Evolutionary conservation across 2,797 vertebrate genomes (phyloP).

Genomic region (Halcyon leucocephala): DNA sequence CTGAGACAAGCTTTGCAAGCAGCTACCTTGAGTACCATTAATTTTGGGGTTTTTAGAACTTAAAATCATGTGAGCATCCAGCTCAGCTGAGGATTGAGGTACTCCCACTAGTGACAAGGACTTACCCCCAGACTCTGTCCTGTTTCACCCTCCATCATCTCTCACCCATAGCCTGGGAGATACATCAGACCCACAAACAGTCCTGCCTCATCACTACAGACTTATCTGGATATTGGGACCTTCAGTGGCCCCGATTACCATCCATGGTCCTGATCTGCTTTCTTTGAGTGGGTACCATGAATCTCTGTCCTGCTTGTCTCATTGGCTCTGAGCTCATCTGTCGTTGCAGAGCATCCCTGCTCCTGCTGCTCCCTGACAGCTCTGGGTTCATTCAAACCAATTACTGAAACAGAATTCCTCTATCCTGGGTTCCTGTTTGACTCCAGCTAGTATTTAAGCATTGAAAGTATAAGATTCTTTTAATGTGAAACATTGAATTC

Average conservation of each 20-base stretch:
- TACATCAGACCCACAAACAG: background rate
- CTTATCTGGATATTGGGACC: accelerated
- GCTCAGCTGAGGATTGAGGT: background rate
- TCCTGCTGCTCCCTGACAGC: background rate
- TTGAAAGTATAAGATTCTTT: background rate
- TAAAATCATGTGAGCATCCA: background rate
- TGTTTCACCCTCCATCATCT: background rate
- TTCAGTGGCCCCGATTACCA: background rate
- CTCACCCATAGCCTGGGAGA: background rate
- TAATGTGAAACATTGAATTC: background rate
- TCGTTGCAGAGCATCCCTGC: background rate
- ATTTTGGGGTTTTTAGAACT: background rate
- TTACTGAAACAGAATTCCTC: background rate
- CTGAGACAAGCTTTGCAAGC: background rate
- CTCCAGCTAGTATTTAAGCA: background rate
- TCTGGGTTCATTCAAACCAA: background rate
- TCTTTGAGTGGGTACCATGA: background rate
- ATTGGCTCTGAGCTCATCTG: background rate
- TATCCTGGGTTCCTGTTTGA: background rate
- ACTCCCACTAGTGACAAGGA: background rate
- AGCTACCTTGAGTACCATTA: background rate
- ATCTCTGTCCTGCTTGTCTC: background rate
- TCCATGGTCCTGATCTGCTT: background rate
- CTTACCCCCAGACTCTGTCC: background rate
- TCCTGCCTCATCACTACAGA: background rate